These are phyloP conservation scores for Cephalophus harveyi DNA, from an alignment of 2,113 vertebrate species.

Conservation along the genomic window DNA sequence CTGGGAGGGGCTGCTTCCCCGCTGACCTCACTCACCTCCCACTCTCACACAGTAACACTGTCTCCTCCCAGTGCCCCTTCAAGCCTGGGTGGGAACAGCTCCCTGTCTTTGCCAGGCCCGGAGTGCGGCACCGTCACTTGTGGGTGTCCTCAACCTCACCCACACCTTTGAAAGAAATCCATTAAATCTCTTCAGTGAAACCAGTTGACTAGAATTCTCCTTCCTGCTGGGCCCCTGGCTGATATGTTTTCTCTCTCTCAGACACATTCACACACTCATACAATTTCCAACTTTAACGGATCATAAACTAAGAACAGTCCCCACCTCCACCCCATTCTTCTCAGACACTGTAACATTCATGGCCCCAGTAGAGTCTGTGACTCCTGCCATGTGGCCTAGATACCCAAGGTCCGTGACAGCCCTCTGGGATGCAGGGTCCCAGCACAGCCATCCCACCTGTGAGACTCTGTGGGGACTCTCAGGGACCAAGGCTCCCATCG, in stretches of 20 bases:
- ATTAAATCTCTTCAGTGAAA: neutral
- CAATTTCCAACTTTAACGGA: neutral
- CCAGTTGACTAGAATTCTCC: neutral
- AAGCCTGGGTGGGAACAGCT: neutral
- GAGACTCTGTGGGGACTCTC: neutral
- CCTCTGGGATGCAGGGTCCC: neutral
- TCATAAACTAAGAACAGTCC: neutral
- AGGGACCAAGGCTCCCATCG: neutral
- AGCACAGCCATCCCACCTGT: neutral
- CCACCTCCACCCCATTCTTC: neutral
- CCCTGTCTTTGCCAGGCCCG: neutral
- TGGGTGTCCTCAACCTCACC: neutral
- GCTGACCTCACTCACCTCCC: neutral
- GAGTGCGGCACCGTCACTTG: rapidly evolving
- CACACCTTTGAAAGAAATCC: neutral
- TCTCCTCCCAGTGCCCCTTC: neutral
- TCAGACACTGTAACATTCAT: neutral
- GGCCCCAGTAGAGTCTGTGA: neutral
- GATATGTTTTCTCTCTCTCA: neutral
- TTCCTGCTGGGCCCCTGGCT: neutral
- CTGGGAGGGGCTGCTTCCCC: neutral
- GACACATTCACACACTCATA: neutral
- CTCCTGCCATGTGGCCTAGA: neutral
- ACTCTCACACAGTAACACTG: neutral
- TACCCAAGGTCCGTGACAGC: neutral